Conservation (phyloP, 2,113 vertebrate species). For the Eudyptes chrysolophus region DNA sequence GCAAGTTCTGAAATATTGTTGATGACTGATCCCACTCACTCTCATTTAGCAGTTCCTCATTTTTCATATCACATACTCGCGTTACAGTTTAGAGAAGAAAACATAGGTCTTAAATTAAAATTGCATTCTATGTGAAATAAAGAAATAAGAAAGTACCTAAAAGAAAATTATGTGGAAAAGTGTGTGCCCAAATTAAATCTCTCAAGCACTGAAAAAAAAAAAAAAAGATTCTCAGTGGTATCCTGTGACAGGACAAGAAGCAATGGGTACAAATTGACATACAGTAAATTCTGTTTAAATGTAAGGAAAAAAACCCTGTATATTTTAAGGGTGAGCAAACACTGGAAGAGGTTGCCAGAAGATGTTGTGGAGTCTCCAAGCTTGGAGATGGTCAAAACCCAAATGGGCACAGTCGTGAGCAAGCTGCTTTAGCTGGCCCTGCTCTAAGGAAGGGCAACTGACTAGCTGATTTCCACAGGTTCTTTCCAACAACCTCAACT, state of each 20-base stretch:
- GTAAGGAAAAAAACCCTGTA: fast-evolving
- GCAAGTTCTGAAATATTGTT: not conserved
- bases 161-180: not conserved
- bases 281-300: not conserved
- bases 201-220: not conserved
- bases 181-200: not conserved
- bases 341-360: not conserved
- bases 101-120: not conserved
- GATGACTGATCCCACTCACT: not conserved
- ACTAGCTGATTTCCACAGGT: not conserved
- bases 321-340: not conserved
- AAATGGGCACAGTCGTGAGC: not conserved
- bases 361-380: not conserved
- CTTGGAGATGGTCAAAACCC: not conserved
- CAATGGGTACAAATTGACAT: not conserved
- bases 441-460: not conserved
- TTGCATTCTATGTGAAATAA: not conserved
- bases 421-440: not conserved
- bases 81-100: not conserved
- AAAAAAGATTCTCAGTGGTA: not conserved
- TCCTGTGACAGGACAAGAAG: not conserved
- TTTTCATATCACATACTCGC: not conserved
- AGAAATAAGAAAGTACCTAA: not conserved
- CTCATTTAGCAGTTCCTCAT: not conserved
- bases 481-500: not conserved